Base-by-base conservation (phyloP, 1,140 invertebrate species). In the Zelostemma sp. region DNA sequence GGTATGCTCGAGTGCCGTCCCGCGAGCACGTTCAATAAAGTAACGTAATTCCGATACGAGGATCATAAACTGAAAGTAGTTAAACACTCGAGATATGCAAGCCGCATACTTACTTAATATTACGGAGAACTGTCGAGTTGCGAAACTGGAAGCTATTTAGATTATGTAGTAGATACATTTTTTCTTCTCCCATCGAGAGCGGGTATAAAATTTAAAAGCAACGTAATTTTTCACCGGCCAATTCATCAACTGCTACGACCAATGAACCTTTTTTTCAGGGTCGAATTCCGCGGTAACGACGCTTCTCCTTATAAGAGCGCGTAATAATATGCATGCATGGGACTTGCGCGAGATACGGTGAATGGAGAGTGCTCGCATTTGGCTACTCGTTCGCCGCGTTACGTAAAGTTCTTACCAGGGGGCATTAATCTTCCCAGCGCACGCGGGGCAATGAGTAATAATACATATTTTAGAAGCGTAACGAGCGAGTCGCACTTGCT, bases 391-490 rank as follows among this genome's bases (percentile, higher is more conserved):
- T 48, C 53, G 62, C 57, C 47, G 21, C 58, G 59, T 71, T 71
- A 66, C 68, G 62, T 62, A 71, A 71, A 71, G 68, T 51, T 62
- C 46, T 47, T 58, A 62, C 61, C 68, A n/a, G 54, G 53, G 62
- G 62, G 68, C 68, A 66, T 65, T 66, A 60, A 62, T 63, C 59
- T 71, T 72, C 59, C 60, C 69, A 56, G 43, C 54, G 59, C 49
- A 57, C 35, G 63, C 69, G 60, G 56, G 21, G 55, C 69, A 72
- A 72, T 63, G 69, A 67, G 69, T 72, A 72, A 72, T 72, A 72
- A 72, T 72, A 72, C 59, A 56, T 60, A 67, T 67, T 25, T 72
- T 72, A 72, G 59, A 72, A 63, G 69, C 63, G 69, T 72, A 72
- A 72, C 69, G 63, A 72, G 63, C 64, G 66, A 71, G 51, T 64